Evolutionary conservation across 2,888 invertebrate genomes (phyloP).

Genomic region (Apodemia hepburni): DNA sequence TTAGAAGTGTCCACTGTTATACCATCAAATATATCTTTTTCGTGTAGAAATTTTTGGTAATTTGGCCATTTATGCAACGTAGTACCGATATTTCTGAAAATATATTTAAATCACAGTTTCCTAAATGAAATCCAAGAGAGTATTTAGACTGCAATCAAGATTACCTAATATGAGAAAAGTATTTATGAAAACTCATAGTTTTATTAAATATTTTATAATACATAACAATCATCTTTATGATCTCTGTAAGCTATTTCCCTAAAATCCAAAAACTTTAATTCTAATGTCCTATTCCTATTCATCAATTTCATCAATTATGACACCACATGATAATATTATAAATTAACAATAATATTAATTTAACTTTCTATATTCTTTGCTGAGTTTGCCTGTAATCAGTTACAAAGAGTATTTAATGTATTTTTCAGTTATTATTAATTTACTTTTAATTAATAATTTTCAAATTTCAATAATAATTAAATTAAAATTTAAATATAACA

Average conservation of each 20-base stretch:
- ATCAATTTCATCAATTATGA: no score
- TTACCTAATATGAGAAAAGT: background rate
- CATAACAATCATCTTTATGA: background rate
- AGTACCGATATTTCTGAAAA: conserved; percentile 21
- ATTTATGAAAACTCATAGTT: background rate
- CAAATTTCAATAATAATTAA: no score
- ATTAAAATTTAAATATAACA: no score
- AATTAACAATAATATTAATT: no score
- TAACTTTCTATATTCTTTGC: no score
- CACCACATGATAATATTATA: no score
- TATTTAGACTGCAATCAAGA: no score
- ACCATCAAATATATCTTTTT: conserved; percentile 53
- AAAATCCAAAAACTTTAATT: background rate
- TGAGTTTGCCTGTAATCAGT: no score
- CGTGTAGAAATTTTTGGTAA: conserved; percentile 42
- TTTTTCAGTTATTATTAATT: no score
- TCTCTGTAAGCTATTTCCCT: background rate
- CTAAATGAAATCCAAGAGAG: background rate
- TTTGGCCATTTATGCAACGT: conserved; percentile 18
- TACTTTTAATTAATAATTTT: no score
- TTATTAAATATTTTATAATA: background rate
- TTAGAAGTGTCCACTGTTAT: conserved; percentile 51
- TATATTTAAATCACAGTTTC: background rate
- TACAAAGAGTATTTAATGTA: no score
- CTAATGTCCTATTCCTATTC: no score